Percentiles rank a stretch among this genome's conserved stretches.
Conservation (phyloP, 2,888 invertebrate species). For the Synanthedon tipuliformis region DNA sequence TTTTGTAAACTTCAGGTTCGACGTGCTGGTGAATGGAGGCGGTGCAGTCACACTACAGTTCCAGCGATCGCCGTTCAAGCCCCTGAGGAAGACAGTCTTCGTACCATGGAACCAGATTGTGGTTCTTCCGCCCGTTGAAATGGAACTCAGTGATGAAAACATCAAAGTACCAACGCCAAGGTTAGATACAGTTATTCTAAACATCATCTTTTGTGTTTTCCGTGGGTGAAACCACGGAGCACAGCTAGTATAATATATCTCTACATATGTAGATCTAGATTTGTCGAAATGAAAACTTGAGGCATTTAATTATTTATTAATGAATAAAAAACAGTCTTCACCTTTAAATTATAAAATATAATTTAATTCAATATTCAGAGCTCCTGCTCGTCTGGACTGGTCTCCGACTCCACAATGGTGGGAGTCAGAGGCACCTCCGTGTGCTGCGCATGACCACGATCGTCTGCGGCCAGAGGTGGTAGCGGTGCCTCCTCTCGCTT, state of each 20-base stretch:
- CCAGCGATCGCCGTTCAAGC: conserved; percentile 93
- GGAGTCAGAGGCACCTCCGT: conserved; percentile 71
- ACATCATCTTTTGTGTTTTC: too few species aligned
- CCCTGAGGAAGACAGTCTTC: conserved; percentile 88
- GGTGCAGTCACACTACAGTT: conserved; percentile 97
- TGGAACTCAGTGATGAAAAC: conserved; percentile 84
- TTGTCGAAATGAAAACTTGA: background rate
- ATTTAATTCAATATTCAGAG: conserved; percentile 20
- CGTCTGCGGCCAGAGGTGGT: conserved; percentile 86
- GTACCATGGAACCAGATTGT: conserved; percentile 99
- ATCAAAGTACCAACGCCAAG: conserved; percentile 65
- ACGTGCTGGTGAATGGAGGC: conserved; percentile 98
- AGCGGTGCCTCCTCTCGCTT: conserved; percentile 91
- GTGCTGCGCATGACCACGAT: conserved; percentile 89
- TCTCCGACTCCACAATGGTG: conserved; percentile 66
- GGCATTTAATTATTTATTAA: too few species aligned
- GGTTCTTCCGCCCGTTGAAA: conserved; percentile 87
- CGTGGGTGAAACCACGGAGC: too few species aligned
- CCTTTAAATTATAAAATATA: background rate
- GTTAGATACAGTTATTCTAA: conserved; percentile 16
- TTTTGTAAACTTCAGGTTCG: conserved; percentile 82
- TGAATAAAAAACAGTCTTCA: background rate
- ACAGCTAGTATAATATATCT: too few species aligned
- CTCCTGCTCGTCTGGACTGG: conserved; percentile 55
- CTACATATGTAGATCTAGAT: background rate